phyloP scores from a whole-genome alignment of 1,140 invertebrate genomes.

The Tenebrio molitor region DNA sequence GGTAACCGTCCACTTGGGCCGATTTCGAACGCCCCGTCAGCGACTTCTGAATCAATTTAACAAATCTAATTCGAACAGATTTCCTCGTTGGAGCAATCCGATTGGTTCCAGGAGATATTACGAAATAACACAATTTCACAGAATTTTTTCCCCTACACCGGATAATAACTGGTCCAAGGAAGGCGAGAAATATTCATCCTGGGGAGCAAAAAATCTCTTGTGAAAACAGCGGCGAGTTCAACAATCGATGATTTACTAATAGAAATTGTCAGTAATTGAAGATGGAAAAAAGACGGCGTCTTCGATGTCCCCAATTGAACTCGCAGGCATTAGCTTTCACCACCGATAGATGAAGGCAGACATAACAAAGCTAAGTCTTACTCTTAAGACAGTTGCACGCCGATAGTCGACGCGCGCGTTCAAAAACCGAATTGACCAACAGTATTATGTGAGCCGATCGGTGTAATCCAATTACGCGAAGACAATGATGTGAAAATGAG shows the following conservation, averaged over 20 bases:
- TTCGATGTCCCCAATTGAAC: slow-evolving; percentile 43
- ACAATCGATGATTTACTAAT: slow-evolving; percentile 35
- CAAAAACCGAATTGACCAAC: neutral
- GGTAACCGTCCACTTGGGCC: too few relatives aligned
- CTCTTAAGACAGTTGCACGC: slow-evolving; percentile 17
- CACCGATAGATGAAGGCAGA: slow-evolving; percentile 39
- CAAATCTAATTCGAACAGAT: too few relatives aligned
- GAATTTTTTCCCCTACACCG: neutral
- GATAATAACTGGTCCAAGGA: too few relatives aligned
- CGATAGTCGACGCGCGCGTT: slow-evolving; percentile 26
- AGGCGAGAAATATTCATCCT: too few relatives aligned
- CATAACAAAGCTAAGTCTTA: slow-evolving; percentile 20
- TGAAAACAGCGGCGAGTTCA: slow-evolving; percentile 8
- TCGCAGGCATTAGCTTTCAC: slow-evolving; percentile 45
- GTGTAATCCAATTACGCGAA: neutral
- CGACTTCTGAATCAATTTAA: too few relatives aligned
- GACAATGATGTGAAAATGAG: slow-evolving; percentile 42
- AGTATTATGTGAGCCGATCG: slow-evolving; percentile 16
- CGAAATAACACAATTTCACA: slow-evolving; percentile 34
- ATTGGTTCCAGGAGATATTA: slow-evolving; percentile 18
- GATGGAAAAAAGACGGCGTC: slow-evolving; percentile 11
- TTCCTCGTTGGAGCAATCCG: neutral
- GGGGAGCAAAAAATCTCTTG: neutral
- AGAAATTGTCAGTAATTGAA: slow-evolving; percentile 27
- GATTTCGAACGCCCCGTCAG: neutral